Evolutionary conservation across 2,797 vertebrate genomes (phyloP).

Genomic region (Acanthurus lineatus): DNA sequence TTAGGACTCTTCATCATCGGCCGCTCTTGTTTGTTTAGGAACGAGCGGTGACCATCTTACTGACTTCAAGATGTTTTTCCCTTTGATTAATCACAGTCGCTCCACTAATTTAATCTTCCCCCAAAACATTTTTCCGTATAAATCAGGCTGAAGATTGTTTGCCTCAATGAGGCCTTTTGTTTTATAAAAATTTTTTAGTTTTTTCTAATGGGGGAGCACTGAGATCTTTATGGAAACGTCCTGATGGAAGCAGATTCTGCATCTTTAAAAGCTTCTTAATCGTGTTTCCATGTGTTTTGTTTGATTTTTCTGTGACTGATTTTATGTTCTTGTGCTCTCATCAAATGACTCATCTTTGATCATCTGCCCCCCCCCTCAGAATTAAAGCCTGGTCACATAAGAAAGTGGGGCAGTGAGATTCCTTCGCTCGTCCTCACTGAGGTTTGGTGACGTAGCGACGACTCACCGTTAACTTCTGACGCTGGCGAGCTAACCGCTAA

Average conservation of each 20-base stretch:
- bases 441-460: not conserved
- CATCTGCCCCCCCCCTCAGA: not conserved
- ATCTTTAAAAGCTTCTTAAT: constrained; percentile 12
- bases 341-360: constrained; percentile 11
- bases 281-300: constrained; percentile 32
- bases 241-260: constrained; percentile 12
- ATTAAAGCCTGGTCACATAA: not conserved
- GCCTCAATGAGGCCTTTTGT: not conserved
- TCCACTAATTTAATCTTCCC: constrained; percentile 40
- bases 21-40: constrained; percentile 44
- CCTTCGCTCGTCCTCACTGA: not conserved
- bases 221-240: constrained; percentile 26
- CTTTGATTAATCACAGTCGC: constrained; percentile 39
- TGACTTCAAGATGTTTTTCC: constrained; percentile 36
- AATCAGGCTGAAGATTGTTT: constrained; percentile 32
- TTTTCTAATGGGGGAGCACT: constrained; percentile 12
- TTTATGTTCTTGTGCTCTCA: not conserved
- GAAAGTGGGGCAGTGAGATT: too few relatives aligned
- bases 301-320: not conserved
- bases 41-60: not conserved
- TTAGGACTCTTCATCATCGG: constrained; percentile 36
- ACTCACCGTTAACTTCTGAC: not conserved
- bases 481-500: not conserved
- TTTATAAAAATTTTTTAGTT: not conserved
- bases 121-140: constrained; percentile 46